phyloP scores from a whole-genome alignment of 2,113 vertebrate genomes.

The Passer domesticus region DNA sequence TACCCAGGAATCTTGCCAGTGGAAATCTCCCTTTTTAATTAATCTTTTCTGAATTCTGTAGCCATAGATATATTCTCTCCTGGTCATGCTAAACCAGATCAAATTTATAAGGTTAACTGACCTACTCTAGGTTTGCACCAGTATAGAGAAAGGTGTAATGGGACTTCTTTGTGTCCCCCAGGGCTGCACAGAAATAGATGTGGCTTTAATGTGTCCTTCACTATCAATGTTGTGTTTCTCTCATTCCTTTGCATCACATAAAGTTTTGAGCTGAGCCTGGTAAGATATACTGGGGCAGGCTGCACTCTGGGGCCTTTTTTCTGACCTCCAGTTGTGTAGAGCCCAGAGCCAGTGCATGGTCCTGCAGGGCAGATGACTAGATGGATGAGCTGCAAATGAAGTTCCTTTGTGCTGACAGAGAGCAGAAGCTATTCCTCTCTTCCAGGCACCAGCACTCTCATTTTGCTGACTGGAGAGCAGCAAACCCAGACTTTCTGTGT shows the following conservation, averaged over 20 bases:
- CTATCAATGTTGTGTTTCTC: background rate
- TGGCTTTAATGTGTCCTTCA: background rate
- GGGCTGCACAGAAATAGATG: background rate
- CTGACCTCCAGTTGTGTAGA: background rate
- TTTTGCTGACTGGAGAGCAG: background rate
- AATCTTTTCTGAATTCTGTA: background rate
- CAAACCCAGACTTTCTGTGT: background rate
- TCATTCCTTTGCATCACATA: background rate
- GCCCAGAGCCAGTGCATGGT: background rate
- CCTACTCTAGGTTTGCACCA: background rate
- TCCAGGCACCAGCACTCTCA: background rate
- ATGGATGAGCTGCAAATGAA: background rate
- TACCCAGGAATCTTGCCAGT: background rate
- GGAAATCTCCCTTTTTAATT: background rate
- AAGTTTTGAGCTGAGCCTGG: background rate
- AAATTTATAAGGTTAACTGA: background rate
- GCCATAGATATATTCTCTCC: background rate
- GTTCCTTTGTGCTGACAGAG: background rate
- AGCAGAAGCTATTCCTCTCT: background rate
- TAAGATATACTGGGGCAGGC: background rate
- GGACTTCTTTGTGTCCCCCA: background rate
- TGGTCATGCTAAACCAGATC: background rate
- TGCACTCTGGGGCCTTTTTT: background rate
- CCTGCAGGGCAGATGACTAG: background rate
- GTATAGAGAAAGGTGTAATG: background rate